Base-by-base conservation (phyloP, 1,140 invertebrate genomes). In the Lineus longissimus region DNA sequence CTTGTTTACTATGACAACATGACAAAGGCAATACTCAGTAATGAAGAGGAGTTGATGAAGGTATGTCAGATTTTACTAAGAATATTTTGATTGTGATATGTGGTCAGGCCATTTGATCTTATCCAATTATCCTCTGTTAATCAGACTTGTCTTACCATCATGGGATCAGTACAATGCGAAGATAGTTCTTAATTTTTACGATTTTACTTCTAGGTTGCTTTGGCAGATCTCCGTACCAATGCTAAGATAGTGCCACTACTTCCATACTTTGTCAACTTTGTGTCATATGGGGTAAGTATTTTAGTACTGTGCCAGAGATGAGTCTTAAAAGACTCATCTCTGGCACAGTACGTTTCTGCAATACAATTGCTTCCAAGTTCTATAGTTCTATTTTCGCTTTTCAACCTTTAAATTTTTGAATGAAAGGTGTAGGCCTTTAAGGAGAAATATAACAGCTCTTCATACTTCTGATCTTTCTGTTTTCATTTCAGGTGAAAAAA, bases 241-340 rank as follows among this genome's bases (percentile, higher is more conserved):
- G 58, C 68, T 25, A 72, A 75, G 45, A 76, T 82, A 25, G 59
- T 70, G 7, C 74, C 76, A 33, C 61, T 80, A n/a, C 61, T 82
- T 41, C 73, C 79, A n/a, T 76, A 73, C 55, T 72, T 81, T 65
- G 69, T 81, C 31, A 80, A 76, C 65, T 82, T 81, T 71, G 66
- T 82, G 2, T 70, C 73, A n/a, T 73, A 73, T 73, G 78, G 76
- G 65, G 78, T 82, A 63, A 74, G 74, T 75, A 55, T 43, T 17
- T 62, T 29, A 54, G 2, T 63, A 22, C 1, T 63, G 25, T 56
- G 33, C 23, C 33, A 36, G 6, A 36, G 33, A 30, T n/a, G n/a
- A n/a, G n/a, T n/a, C n/a, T n/a, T n/a, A n/a, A n/a, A n/a, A n/a
- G n/a, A n/a, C n/a, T n/a, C n/a, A n/a, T n/a, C n/a, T n/a, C n/a